Evolutionary conservation across 2,797 vertebrate genomes (phyloP).

Genomic region (Microctenopoma lineatum): DNA sequence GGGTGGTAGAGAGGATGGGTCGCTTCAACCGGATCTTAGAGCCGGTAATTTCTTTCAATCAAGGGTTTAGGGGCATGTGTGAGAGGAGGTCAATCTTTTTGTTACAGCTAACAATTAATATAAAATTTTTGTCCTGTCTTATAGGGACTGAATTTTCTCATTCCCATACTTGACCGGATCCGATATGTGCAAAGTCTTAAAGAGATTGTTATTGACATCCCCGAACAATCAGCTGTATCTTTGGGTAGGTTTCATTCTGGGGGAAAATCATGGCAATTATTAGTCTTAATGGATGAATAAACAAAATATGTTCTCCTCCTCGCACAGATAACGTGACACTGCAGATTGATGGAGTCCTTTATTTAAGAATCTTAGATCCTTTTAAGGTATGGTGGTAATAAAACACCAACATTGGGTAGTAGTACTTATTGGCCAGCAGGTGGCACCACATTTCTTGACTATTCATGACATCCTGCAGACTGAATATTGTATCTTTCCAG

Average conservation of each 20-base stretch:
- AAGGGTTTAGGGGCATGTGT: constrained; percentile 79
- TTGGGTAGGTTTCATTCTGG: constrained; percentile 82
- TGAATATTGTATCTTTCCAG: constrained; percentile 60
- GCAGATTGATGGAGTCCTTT: constrained; percentile 96
- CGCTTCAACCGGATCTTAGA: constrained; percentile 93
- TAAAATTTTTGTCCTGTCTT: background rate
- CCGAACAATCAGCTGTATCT: constrained; percentile 95
- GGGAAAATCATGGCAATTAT: background rate
- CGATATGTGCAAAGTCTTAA: constrained; percentile 97
- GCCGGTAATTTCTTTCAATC: constrained; percentile 80
- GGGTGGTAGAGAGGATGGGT: constrained; percentile 98
- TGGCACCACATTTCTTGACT: constrained; percentile 12
- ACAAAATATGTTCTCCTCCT: background rate
- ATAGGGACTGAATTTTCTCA: constrained; percentile 95
- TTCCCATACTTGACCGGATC: constrained; percentile 91
- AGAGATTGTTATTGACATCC: constrained; percentile 97
- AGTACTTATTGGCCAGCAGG: constrained; percentile 33
- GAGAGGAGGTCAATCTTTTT: constrained; percentile 49
- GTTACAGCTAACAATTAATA: constrained; percentile 37
- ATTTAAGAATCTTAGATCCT: constrained; percentile 93
- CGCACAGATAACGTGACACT: constrained; percentile 93
- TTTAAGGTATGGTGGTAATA: constrained; percentile 84
- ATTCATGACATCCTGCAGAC: background rate
- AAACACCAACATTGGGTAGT: background rate
- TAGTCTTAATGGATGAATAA: background rate